phyloP scores from a whole-genome alignment of 2,888 invertebrate species.

The Seira sanloemensis region DNA sequence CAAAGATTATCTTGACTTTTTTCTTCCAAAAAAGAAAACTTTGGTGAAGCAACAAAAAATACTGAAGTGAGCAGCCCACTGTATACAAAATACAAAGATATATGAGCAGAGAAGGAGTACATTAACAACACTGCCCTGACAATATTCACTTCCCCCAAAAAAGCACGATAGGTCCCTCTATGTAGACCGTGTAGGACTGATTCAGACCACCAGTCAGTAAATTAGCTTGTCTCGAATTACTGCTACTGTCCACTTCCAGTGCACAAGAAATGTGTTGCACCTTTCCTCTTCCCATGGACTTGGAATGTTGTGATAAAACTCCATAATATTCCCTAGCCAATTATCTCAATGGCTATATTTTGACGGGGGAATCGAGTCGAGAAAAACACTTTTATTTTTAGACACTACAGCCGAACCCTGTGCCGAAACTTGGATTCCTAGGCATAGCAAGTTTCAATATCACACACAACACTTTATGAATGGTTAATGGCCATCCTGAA shows the following conservation, averaged over 20 bases:
- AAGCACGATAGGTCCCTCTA: neutral
- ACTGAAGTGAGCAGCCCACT: neutral
- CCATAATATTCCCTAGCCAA: neutral
- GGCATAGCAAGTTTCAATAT: neutral
- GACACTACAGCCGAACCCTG: neutral
- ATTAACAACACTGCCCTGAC: constrained; percentile 38
- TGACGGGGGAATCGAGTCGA: neutral
- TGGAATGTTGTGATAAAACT: neutral
- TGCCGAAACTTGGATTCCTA: neutral
- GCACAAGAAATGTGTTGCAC: constrained; percentile 35
- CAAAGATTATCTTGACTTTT: constrained; percentile 36
- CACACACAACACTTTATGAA: neutral
- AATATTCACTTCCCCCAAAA: constrained; percentile 22
- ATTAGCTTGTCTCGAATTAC: constrained; percentile 32
- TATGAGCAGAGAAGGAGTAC: constrained; percentile 41
- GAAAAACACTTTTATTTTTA: neutral
- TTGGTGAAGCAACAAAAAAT: neutral
- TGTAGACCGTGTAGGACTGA: no score
- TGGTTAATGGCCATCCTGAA: neutral
- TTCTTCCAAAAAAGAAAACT: neutral
- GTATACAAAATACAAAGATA: constrained; percentile 25
- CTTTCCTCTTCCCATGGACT: neutral
- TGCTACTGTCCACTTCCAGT: neutral
- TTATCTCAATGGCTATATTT: neutral
- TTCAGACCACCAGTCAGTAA: constrained; percentile 28